Conservation (phyloP, 2,113 vertebrate genomes). For the Halichoeres trimaculatus region DNA sequence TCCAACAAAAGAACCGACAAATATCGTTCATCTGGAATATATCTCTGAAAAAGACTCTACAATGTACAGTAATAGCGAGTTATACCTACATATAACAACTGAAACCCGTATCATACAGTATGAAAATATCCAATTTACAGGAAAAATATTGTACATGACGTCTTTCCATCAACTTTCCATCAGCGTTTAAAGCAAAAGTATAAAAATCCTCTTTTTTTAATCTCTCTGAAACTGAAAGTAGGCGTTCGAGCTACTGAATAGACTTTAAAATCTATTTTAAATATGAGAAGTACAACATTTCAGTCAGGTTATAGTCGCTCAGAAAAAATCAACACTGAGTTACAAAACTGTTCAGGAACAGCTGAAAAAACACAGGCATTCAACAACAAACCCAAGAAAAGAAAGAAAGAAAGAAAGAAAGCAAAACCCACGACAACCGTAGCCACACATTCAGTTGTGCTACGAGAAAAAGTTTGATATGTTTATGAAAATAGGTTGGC, state of each 20-base stretch:
- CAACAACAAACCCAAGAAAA: slow-evolving; percentile 28
- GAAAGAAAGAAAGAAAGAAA: slow-evolving; percentile 14
- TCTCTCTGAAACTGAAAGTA: slow-evolving; percentile 61
- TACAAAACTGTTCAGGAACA: slow-evolving; percentile 66
- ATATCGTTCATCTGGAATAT: slow-evolving; percentile 78
- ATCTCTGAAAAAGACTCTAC: slow-evolving; percentile 72
- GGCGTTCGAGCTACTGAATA: slow-evolving; percentile 52
- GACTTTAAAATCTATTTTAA: slow-evolving; percentile 47
- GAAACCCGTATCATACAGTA: slow-evolving; percentile 81
- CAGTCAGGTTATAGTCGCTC: slow-evolving; percentile 30
- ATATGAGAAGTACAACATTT: slow-evolving; percentile 45
- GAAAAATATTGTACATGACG: slow-evolving; percentile 75
- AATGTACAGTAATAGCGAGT: slow-evolving; percentile 71
- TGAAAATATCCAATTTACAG: slow-evolving; percentile 82
- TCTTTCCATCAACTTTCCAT: slow-evolving; percentile 50
- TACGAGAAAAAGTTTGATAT: slow-evolving; percentile 74
- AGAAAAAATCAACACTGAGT: slow-evolving; percentile 55
- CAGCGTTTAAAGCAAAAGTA: slow-evolving; percentile 69
- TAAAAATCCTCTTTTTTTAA: slow-evolving; percentile 74
- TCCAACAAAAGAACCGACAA: slow-evolving; percentile 89
- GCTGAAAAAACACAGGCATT: slow-evolving; percentile 69
- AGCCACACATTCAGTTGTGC: slow-evolving; percentile 61
- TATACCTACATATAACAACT: slow-evolving; percentile 75
- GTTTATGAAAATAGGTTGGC: slow-evolving; percentile 83
- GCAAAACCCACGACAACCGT: slow-evolving; percentile 26